Evolutionary conservation across 2,113 vertebrate genomes (phyloP).

Genomic region (Antechinus flavipes): DNA sequence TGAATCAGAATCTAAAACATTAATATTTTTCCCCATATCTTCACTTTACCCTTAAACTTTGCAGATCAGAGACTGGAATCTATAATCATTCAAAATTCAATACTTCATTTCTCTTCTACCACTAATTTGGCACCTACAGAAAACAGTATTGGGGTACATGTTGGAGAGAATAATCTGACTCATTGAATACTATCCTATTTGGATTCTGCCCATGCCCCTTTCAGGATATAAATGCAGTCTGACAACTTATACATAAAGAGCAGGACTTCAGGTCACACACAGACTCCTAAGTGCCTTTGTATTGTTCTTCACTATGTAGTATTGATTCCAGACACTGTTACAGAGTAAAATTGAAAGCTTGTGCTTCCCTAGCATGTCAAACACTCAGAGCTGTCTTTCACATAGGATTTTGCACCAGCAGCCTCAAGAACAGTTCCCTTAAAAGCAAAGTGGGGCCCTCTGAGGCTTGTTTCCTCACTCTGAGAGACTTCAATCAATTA

Average conservation of each 20-base stretch:
- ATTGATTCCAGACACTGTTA: slow-evolving; percentile 90
- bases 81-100: background rate
- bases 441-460: slow-evolving; percentile 13
- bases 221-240: slow-evolving; percentile 35
- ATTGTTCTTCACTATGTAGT: slow-evolving; percentile 81
- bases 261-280: slow-evolving; percentile 14
- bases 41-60: background rate
- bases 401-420: background rate
- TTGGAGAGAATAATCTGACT: background rate
- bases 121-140: fast-evolving
- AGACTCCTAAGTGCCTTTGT: slow-evolving; percentile 29
- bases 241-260: slow-evolving; percentile 53
- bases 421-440: background rate
- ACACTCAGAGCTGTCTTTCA: slow-evolving; percentile 25
- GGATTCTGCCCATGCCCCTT: background rate
- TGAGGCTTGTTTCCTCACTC: slow-evolving; percentile 49
- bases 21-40: background rate
- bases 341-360: slow-evolving; percentile 83
- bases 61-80: background rate
- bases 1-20: background rate
- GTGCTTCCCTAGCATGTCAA: slow-evolving; percentile 80
- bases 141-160: background rate
- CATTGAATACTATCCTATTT: slow-evolving; percentile 9
- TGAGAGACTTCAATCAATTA: slow-evolving; percentile 41
- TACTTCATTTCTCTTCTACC: no score